Percentiles rank a stretch among this genome's conserved stretches.
Evolutionary conservation across 2,113 vertebrate species (phyloP).

Genomic region (Podarcis cretensis): DNA sequence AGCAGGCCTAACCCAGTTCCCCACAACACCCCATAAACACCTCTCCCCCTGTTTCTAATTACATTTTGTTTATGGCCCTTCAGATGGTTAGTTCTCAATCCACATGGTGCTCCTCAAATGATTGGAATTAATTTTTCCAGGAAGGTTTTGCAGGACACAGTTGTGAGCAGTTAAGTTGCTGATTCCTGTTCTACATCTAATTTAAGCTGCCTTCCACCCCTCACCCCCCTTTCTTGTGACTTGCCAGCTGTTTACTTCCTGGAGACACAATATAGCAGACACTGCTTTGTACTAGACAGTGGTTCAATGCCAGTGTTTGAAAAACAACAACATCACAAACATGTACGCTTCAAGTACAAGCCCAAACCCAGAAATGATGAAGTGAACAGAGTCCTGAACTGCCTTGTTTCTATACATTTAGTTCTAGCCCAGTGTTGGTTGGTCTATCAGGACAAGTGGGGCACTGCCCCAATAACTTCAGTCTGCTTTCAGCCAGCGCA

Average conservation of each 20-base stretch:
- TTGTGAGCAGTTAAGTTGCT: background rate
- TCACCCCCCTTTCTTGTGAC: background rate
- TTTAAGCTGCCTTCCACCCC: background rate
- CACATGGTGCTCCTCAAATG: slow-evolving; percentile 55
- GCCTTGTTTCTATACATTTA: background rate
- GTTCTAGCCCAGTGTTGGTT: background rate
- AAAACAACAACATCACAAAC: background rate
- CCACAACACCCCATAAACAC: slow-evolving; percentile 67
- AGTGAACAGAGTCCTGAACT: too few species aligned
- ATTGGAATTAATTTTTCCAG: slow-evolving; percentile 65
- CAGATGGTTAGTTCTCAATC: slow-evolving; percentile 56
- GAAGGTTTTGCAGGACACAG: background rate
- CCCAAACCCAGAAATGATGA: background rate
- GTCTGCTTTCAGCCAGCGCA: too few species aligned
- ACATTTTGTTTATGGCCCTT: slow-evolving; percentile 72
- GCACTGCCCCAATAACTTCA: too few species aligned
- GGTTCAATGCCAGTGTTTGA: background rate
- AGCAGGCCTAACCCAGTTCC: slow-evolving; percentile 66
- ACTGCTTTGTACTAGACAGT: background rate
- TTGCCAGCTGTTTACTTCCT: slow-evolving; percentile 14
- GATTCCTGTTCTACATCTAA: background rate
- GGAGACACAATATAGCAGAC: background rate
- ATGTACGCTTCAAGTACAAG: background rate
- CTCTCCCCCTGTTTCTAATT: slow-evolving; percentile 70
- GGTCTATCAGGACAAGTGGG: too few species aligned